phyloP scores from a whole-genome alignment of 2,113 vertebrate genomes.

The Cyphomyrus plagiostoma region DNA sequence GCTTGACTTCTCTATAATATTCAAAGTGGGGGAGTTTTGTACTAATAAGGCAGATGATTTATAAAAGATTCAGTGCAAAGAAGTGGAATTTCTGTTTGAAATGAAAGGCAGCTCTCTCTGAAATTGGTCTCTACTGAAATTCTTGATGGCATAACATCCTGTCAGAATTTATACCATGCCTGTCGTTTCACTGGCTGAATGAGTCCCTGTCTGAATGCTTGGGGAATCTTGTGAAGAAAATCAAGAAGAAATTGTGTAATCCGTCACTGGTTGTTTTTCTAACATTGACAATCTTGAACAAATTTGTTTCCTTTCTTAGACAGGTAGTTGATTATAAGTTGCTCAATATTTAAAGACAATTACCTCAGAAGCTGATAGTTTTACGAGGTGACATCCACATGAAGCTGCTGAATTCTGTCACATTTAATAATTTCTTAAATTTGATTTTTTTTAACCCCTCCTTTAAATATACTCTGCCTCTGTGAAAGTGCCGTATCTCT shows the following conservation, averaged over 20 bases:
- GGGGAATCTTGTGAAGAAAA: neutral
- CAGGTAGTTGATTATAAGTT: neutral
- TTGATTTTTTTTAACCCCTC: neutral
- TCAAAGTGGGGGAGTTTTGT: neutral
- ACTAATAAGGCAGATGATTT: neutral
- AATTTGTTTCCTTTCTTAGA: neutral
- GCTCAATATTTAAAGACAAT: constrained; percentile 35
- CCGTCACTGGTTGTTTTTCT: neutral
- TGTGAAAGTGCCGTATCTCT: neutral
- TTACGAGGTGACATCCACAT: constrained; percentile 24
- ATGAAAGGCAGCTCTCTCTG: neutral
- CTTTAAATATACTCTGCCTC: neutral
- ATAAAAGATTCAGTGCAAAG: neutral
- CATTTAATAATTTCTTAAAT: neutral
- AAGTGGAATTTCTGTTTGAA: neutral
- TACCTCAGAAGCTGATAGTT: constrained; percentile 38
- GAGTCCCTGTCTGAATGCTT: neutral
- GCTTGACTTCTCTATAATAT: neutral
- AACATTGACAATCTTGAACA: neutral
- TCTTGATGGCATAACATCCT: constrained; percentile 7
- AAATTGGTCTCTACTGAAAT: constrained; percentile 4
- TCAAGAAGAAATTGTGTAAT: neutral
- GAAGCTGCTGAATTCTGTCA: neutral
- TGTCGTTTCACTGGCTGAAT: constrained; percentile 1
- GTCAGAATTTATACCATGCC: neutral